A percentile compares a stretch with the other conserved stretches of the same genome.
Evolutionary conservation across 2,113 vertebrate genomes (phyloP).

Genomic region (Chloropsis cyanopogon): DNA sequence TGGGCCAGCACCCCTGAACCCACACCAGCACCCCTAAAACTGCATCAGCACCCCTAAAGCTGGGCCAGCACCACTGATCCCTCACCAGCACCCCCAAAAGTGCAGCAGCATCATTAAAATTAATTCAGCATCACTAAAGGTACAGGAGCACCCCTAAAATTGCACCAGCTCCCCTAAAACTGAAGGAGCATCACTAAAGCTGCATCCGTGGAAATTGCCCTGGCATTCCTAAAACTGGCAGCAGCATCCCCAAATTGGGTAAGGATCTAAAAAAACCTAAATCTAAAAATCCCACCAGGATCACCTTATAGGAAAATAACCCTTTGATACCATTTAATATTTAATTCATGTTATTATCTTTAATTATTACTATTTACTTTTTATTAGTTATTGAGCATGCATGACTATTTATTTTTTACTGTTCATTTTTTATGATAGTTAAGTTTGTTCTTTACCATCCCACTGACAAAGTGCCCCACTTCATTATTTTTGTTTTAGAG

Average conservation of each 20-base stretch:
- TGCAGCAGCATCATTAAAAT: background rate
- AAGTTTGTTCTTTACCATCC: background rate
- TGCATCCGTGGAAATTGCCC: background rate
- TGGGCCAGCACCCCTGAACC: rapidly evolving
- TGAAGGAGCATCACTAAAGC: background rate
- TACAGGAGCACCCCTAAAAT: background rate
- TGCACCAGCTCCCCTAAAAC: rapidly evolving
- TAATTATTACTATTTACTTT: background rate
- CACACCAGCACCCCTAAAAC: rapidly evolving
- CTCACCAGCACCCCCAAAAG: background rate
- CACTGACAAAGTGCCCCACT: background rate
- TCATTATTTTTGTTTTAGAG: background rate
- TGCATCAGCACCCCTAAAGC: background rate
- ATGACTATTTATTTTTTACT: background rate
- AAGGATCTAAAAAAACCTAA: background rate
- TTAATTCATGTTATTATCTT: background rate
- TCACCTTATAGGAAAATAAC: background rate
- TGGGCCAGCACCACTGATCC: rapidly evolving
- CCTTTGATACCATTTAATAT: background rate
- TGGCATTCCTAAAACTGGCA: background rate
- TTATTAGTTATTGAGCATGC: background rate
- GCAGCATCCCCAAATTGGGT: background rate
- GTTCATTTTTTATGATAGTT: background rate
- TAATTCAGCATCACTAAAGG: background rate
- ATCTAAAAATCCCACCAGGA: background rate